A percentile compares a stretch with the other conserved stretches of the same genome.
Conservation (phyloP, 1,140 invertebrate genomes). For the Helicoverpa armigera region DNA sequence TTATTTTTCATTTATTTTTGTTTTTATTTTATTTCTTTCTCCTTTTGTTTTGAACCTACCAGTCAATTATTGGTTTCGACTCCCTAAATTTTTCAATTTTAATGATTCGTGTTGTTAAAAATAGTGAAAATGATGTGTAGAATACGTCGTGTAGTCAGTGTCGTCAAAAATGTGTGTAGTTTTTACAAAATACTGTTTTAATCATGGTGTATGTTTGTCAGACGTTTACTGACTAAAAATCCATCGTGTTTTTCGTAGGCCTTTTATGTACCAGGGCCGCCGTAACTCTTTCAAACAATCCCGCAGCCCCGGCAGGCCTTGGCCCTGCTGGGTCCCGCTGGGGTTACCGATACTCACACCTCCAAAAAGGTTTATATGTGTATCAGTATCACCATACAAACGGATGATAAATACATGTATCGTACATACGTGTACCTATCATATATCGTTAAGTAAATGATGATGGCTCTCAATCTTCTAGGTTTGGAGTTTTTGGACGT, state of each 20-base stretch:
- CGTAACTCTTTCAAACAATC: too few relatives aligned
- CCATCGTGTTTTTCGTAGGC: too few relatives aligned
- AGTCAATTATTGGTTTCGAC: conserved; percentile 83
- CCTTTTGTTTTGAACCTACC: conserved; percentile 70
- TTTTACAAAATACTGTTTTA: conserved; percentile 21
- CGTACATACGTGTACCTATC: conserved; percentile 2
- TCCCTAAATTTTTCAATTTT: conserved; percentile 85
- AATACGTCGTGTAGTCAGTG: conserved; percentile 34
- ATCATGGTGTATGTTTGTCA: background rate
- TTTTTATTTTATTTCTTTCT: conserved; percentile 66
- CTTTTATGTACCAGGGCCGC: too few relatives aligned
- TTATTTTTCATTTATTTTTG: conserved; percentile 61
- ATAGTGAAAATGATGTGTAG: conserved; percentile 38
- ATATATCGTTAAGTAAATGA: too few relatives aligned
- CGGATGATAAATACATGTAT: background rate
- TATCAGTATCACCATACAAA: background rate
- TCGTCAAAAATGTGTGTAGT: conserved; percentile 26
- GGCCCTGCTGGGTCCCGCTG: too few relatives aligned
- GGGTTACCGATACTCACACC: background rate
- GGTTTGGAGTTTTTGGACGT: too few relatives aligned
- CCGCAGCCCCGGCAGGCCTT: too few relatives aligned
- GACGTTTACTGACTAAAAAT: too few relatives aligned
- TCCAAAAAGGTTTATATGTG: background rate
- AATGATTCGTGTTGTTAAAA: conserved; percentile 50
- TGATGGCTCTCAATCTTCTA: too few relatives aligned